phyloP scores from a whole-genome alignment of 2,113 vertebrate species.

The Sander vitreus region DNA sequence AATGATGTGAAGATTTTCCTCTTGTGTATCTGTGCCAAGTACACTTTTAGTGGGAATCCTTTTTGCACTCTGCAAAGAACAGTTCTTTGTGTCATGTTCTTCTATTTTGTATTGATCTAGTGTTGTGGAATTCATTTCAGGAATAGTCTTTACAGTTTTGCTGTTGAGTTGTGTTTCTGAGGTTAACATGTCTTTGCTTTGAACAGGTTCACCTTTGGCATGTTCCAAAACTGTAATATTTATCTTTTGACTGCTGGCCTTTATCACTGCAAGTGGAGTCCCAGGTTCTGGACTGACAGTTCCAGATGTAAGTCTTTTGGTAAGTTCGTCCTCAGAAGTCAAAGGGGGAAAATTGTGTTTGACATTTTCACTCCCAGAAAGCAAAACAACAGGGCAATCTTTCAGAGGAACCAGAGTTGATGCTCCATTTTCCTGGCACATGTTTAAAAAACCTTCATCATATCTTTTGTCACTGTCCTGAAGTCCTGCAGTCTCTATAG shows the following conservation, averaged over 20 bases:
- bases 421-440: conserved; percentile 30
- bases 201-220: conserved; percentile 27
- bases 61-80: conserved; percentile 1
- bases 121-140: background rate
- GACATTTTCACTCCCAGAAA: background rate
- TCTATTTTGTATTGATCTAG: conserved; percentile 27
- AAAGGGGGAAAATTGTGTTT: background rate
- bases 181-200: conserved; percentile 2
- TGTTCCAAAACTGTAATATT: background rate
- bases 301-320: conserved; percentile 4
- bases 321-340: conserved; percentile 9
- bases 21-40: background rate
- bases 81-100: background rate
- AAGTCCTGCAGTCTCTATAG: background rate
- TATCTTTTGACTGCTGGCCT: conserved; percentile 3
- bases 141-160: background rate
- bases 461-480: conserved; percentile 1
- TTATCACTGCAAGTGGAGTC: conserved; percentile 9
- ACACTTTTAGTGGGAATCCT: background rate
- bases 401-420: background rate
- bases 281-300: conserved; percentile 9
- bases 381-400: conserved; percentile 11
- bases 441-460: conserved; percentile 27
- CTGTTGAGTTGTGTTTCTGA: conserved; percentile 40
- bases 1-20: background rate